Evolutionary conservation across 2,888 invertebrate species (phyloP), one percentile per base, ranked within the genome.

Genomic region (Oxycera nigricornis): DNA sequence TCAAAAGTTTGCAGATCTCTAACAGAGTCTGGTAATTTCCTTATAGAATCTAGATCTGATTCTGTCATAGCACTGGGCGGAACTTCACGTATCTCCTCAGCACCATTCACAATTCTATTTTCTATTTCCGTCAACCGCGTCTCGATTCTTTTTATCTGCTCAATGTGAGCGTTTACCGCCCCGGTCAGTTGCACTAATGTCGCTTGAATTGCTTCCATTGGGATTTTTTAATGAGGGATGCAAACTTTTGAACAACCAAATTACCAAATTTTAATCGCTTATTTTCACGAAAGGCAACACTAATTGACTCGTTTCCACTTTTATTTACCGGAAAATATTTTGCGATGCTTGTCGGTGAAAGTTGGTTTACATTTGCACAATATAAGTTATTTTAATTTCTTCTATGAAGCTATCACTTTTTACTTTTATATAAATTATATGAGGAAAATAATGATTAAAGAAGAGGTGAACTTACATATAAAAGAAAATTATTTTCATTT

Each of bases 1-100:
- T 57, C 57, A 57, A 57, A 57, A 14, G 24, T 17, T 57, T 57
- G 20, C 7, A 31, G 35, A 14, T 62, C 35, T 24, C 28, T 62
- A 9, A 62, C 62, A 7, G 30, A 46, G 35, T 72, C 74, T 0
- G 70, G 72, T 6, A 74, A 39, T 14, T 72, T 70, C 3, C 35
- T 70, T 1, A 74, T 74, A 14, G 55, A 50, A 22, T 61, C 28
- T 2, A 74, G 41, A 30, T 55, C 70, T 9, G 26, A n/a, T 28
- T 67, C 39, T 14, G 39, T 67, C 26, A 3, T 39, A 26, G 67
- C 30, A 2, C 2, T n/a, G 22, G 20, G 22, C 9, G 55, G 22
- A 3, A 20, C 22, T 35, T 35, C 6, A 35, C 35, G 35, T 35
- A 35, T 35, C 35, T 7, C 11, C 11, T 35, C 35, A 35, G 35